Conservation (phyloP, 2,797 vertebrate genomes). For the Poecilia gillii region DNA sequence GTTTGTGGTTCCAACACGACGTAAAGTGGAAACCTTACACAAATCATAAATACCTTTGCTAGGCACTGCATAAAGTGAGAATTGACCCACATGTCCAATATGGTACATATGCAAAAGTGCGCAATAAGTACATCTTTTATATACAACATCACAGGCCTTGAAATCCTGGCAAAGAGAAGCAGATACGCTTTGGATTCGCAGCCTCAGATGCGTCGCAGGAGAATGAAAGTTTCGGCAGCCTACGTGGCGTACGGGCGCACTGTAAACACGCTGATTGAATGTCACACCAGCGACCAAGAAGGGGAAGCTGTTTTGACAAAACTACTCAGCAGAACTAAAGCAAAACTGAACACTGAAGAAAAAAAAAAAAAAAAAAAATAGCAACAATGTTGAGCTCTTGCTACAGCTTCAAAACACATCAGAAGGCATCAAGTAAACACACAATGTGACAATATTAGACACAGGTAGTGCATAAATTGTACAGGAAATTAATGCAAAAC, state of each 20-base stretch:
- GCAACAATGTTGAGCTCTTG: conserved; percentile 45
- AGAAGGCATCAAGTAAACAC: conserved; percentile 69
- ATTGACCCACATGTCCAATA: conserved; percentile 59
- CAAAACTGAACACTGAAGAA: conserved; percentile 30
- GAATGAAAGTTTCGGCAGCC: conserved; percentile 46
- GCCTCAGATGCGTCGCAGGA: conserved; percentile 53
- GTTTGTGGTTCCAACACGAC: not conserved
- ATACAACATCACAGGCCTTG: conserved; percentile 60
- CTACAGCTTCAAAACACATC: conserved; percentile 60
- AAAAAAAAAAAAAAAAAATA: not conserved
- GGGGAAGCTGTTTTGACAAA: conserved; percentile 34
- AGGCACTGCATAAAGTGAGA: conserved; percentile 57
- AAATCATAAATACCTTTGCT: conserved; percentile 20
- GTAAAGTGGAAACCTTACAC: not conserved
- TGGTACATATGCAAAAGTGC: conserved; percentile 75
- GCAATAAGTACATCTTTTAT: conserved; percentile 67
- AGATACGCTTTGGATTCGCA: conserved; percentile 55
- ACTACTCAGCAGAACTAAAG: conserved; percentile 20
- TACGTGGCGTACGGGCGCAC: conserved; percentile 46
- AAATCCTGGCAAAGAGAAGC: conserved; percentile 60
- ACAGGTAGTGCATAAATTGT: conserved; percentile 41
- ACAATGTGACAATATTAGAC: conserved; percentile 46
- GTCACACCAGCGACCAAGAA: conserved; percentile 28
- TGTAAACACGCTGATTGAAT: conserved; percentile 55
- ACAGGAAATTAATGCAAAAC: conserved; percentile 30